phyloP scores from a whole-genome alignment of 2,888 invertebrate species.

The Tetropium fuscum region DNA sequence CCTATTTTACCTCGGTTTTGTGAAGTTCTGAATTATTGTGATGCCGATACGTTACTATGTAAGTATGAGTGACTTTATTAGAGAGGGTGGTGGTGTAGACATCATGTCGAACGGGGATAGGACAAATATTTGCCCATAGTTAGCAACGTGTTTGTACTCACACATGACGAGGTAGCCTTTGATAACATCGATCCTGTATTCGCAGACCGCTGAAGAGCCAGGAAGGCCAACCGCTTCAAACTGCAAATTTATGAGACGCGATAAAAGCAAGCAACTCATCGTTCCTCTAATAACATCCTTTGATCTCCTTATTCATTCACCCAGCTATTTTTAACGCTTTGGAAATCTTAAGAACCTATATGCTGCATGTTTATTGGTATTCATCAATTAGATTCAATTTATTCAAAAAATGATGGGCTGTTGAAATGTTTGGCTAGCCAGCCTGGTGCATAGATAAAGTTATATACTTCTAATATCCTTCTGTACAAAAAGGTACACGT shows the following conservation, averaged over 20 bases:
- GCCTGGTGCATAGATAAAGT: neutral
- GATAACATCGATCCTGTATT: conserved; percentile 39
- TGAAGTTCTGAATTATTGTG: too few species aligned
- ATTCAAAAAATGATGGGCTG: conserved; percentile 15
- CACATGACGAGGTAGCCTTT: conserved; percentile 49
- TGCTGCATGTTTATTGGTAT: conserved; percentile 38
- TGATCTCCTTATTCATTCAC: conserved; percentile 46
- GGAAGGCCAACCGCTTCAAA: conserved; percentile 36
- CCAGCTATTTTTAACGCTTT: conserved; percentile 38
- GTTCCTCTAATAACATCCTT: conserved; percentile 43
- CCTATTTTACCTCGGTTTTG: too few species aligned
- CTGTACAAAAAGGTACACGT: neutral
- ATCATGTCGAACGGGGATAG: conserved; percentile 33
- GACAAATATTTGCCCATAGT: conserved; percentile 52
- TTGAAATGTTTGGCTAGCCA: neutral
- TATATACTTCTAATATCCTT: neutral
- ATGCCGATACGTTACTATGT: too few species aligned
- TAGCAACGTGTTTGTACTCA: conserved; percentile 48
- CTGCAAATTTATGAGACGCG: conserved; percentile 34
- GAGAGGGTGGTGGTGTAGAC: conserved; percentile 7
- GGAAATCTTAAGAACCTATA: conserved; percentile 32
- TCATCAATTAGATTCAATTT: conserved; percentile 32
- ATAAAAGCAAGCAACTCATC: conserved; percentile 44
- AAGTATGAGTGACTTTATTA: conserved; percentile 11
- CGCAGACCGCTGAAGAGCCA: conserved; percentile 41